Conservation (phyloP, 2,113 vertebrate genomes). For the Lynx canadensis region DNA sequence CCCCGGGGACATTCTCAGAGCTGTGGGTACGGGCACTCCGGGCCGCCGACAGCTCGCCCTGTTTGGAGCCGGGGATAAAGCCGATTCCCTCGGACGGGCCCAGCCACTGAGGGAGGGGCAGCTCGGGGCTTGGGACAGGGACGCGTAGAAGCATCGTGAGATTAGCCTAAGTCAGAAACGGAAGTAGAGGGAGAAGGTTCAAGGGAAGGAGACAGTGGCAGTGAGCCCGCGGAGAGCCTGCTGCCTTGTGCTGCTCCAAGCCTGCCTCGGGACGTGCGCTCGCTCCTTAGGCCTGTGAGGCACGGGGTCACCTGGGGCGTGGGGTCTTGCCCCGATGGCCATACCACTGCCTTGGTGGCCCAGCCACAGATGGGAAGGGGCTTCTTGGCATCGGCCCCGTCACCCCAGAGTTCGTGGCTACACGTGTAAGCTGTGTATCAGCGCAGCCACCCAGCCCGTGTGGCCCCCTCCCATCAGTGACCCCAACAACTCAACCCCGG, state of each 20-base stretch:
- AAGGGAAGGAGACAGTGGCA: not conserved
- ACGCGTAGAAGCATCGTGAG: fast-evolving
- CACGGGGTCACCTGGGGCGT: not conserved
- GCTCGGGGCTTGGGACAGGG: not conserved
- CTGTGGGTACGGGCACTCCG: conserved; percentile 87
- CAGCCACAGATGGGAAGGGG: not conserved
- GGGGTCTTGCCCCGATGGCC: not conserved
- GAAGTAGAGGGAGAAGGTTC: not conserved
- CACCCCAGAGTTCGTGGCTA: not conserved
- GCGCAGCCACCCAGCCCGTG: fast-evolving
- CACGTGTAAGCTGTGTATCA: not conserved
- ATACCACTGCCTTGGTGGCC: not conserved
- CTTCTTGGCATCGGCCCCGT: not conserved
- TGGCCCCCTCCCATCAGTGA: not conserved
- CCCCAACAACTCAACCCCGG: not conserved
- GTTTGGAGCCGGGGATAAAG: not conserved
- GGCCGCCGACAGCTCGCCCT: not conserved
- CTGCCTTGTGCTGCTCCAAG: too few relatives aligned
- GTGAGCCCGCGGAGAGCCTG: fast-evolving
- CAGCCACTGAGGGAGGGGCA: fast-evolving
- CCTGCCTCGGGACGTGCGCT: fast-evolving
- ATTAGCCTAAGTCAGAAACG: not conserved
- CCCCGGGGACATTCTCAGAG: conserved; percentile 92
- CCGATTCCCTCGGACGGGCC: not conserved
- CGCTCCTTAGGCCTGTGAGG: fast-evolving